These are phyloP conservation scores for Pachyramphus minor DNA, from an alignment of 2,113 vertebrate species.

Conservation along the genomic window DNA sequence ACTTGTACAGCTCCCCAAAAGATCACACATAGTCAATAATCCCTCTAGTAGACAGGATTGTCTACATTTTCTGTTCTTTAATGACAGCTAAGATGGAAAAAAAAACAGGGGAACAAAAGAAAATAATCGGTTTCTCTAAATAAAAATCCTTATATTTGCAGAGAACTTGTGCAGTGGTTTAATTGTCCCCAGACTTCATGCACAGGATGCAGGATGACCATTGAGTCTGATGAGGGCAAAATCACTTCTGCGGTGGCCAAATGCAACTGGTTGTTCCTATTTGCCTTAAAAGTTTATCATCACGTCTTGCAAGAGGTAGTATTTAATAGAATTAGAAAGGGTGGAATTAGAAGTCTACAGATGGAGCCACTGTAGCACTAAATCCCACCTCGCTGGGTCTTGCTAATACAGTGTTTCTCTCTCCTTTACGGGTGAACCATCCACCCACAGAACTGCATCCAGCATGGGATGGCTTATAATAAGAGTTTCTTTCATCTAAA, in stretches of 20 bases:
- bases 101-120: background rate
- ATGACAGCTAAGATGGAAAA: background rate
- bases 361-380: conserved; percentile 16
- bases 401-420: background rate
- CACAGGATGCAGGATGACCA: background rate
- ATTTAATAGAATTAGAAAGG: background rate
- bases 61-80: background rate
- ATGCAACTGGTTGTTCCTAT: background rate
- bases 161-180: background rate
- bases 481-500: conserved; percentile 52
- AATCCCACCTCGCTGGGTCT: background rate
- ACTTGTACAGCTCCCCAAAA: background rate
- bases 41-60: background rate
- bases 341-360: background rate
- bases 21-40: background rate
- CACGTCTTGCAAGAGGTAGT: background rate
- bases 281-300: background rate
- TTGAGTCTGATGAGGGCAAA: background rate
- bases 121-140: background rate
- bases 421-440: background rate
- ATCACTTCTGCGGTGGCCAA: background rate
- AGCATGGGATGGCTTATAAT: conserved; percentile 8
- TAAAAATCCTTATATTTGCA: background rate
- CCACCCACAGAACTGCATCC: conserved; percentile 30
- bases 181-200: background rate